A percentile compares a stretch with the other conserved stretches of the same genome.
Evolutionary conservation across 2,113 vertebrate species (phyloP).

Genomic region (Odocoileus virginianus): DNA sequence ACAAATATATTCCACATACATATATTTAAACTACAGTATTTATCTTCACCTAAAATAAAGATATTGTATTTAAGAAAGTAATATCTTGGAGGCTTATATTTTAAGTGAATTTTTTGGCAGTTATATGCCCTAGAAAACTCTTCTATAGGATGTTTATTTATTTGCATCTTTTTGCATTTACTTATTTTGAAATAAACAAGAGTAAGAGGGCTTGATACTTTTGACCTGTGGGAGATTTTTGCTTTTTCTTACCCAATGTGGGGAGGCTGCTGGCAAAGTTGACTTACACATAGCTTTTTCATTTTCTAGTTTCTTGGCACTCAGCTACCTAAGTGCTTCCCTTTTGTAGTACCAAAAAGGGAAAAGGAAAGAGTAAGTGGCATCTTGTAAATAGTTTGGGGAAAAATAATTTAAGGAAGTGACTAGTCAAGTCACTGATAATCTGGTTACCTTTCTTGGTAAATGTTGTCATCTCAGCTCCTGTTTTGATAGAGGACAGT

Average conservation of each 20-base stretch:
- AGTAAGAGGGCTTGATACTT: neutral
- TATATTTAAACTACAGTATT: neutral
- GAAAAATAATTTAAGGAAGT: neutral
- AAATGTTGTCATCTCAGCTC: neutral
- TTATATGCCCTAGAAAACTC: neutral
- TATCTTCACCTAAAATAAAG: neutral
- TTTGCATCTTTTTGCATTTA: neutral
- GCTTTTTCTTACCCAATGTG: conserved; percentile 50
- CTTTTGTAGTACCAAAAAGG: neutral
- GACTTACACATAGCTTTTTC: conserved; percentile 59
- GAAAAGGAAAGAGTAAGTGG: neutral
- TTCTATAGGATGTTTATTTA: neutral
- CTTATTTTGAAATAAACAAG: neutral
- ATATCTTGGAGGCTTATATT: neutral
- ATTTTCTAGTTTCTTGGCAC: conserved; percentile 67
- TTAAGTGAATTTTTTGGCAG: conserved; percentile 8
- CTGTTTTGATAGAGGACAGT: neutral
- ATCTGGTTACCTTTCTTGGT: neutral
- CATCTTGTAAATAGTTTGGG: neutral
- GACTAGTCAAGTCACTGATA: neutral
- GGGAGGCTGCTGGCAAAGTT: conserved; percentile 59
- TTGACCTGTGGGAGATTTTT: neutral
- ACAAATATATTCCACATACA: too few relatives aligned
- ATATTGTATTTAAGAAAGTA: neutral
- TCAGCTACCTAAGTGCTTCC: neutral